Conservation (phyloP, 1,140 invertebrate species). For the Diorhabda carinulata region DNA sequence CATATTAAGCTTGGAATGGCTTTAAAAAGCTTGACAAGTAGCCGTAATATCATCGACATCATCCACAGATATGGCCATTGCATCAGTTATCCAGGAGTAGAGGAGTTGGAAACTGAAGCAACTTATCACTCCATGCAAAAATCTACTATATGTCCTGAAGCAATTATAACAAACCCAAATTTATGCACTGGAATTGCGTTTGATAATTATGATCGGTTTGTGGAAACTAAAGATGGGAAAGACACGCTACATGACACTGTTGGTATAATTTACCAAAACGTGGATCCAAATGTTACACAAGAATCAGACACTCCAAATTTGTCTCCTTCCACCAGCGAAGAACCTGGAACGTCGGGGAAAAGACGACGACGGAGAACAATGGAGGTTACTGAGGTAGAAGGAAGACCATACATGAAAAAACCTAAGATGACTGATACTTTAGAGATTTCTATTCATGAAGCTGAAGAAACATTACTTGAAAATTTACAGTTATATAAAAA, state of each 20-base stretch:
- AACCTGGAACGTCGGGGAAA: neutral
- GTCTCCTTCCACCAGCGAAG: constrained; percentile 10
- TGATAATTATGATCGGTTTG: constrained; percentile 49
- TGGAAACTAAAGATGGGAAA: constrained; percentile 40
- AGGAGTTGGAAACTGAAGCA: constrained; percentile 42
- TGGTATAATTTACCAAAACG: constrained; percentile 21
- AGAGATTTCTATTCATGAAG: constrained; percentile 20
- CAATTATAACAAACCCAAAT: no score
- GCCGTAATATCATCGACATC: constrained; percentile 38
- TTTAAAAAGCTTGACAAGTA: constrained; percentile 40
- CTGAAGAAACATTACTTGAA: constrained; percentile 15
- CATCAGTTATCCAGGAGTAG: constrained; percentile 35
- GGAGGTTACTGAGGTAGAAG: constrained; percentile 12
- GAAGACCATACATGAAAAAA: constrained; percentile 21
- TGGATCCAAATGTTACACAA: constrained; percentile 49
- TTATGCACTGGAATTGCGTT: no score
- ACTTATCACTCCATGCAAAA: no score
- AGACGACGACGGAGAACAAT: constrained; percentile 10
- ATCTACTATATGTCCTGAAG: no score
- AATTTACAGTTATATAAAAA: constrained; percentile 15
- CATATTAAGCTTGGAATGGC: constrained; percentile 38
- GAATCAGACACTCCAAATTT: constrained; percentile 11
- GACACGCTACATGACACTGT: no score
- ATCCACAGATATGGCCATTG: constrained; percentile 32
- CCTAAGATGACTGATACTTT: constrained; percentile 20